These are phyloP conservation scores for Melolontha melolontha DNA, from an alignment of 2,888 invertebrate species.

Conservation along the genomic window DNA sequence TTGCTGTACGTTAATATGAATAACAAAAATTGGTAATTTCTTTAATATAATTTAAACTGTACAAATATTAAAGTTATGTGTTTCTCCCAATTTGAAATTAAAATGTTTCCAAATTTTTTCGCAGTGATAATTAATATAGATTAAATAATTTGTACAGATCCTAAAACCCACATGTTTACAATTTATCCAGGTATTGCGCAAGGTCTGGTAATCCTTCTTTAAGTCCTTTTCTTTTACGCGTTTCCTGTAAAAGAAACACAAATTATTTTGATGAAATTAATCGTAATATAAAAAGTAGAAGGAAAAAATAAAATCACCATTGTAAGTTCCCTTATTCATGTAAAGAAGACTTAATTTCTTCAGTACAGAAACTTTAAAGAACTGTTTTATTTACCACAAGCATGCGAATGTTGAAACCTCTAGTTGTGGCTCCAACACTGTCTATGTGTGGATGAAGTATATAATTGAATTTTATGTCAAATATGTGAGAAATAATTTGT, in stretches of 20 bases:
- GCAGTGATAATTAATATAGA: no score
- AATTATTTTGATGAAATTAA: neutral
- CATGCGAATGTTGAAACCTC: slow-evolving; percentile 57
- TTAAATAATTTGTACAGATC: slow-evolving; percentile 64
- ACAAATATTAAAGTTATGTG: slow-evolving; percentile 36
- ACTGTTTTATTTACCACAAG: slow-evolving; percentile 65
- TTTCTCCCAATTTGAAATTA: slow-evolving; percentile 27
- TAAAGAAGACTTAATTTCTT: slow-evolving; percentile 55
- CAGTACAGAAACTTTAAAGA: slow-evolving; percentile 66
- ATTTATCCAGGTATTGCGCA: slow-evolving; percentile 96
- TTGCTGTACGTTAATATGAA: slow-evolving; percentile 30
- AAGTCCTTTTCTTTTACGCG: slow-evolving; percentile 98
- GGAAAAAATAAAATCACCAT: slow-evolving; percentile 37
- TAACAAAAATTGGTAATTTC: slow-evolving; percentile 19
- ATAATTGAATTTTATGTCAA: no score
- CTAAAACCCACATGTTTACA: slow-evolving; percentile 76
- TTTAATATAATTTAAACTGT: slow-evolving; percentile 38
- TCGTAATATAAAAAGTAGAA: neutral
- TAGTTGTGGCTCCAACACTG: slow-evolving; percentile 53
- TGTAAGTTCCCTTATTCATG: slow-evolving; percentile 68
- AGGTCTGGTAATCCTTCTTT: slow-evolving; percentile 98
- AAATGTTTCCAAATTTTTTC: neutral
- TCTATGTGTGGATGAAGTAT: slow-evolving; percentile 57
- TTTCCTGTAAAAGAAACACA: slow-evolving; percentile 74
- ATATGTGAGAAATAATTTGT: no score